phyloP scores from a whole-genome alignment of 2,113 vertebrate genomes.

The Bombycilla garrulus region DNA sequence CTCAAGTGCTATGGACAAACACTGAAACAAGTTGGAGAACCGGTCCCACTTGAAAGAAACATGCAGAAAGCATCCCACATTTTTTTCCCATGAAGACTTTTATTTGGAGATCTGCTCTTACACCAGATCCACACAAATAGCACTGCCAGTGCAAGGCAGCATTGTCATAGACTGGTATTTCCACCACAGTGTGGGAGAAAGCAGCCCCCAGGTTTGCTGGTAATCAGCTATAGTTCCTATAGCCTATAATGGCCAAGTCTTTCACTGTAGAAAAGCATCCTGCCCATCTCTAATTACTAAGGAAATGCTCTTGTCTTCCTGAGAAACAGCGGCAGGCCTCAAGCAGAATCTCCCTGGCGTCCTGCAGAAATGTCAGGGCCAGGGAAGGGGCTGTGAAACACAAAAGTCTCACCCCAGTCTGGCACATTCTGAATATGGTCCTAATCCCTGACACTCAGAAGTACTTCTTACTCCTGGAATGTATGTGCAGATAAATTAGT shows the following conservation, averaged over 20 bases:
- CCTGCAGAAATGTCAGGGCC: not conserved
- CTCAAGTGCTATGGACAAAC: not conserved
- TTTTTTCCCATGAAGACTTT: not conserved
- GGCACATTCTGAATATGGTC: not conserved
- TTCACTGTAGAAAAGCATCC: not conserved
- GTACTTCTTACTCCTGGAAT: not conserved
- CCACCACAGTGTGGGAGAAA: not conserved
- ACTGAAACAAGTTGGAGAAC: not conserved
- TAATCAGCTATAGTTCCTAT: not conserved
- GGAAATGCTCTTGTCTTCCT: not conserved
- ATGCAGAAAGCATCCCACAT: not conserved
- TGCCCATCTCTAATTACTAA: not conserved
- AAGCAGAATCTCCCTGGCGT: not conserved
- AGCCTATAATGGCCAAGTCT: not conserved
- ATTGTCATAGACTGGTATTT: not conserved
- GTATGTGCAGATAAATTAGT: not conserved
- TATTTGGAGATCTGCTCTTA: not conserved
- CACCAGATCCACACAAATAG: not conserved
- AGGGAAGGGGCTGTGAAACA: not conserved
- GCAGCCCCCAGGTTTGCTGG: not conserved
- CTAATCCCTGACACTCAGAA: not conserved
- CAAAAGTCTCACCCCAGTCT: not conserved
- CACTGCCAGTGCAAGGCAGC: not conserved
- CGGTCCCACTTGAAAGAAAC: not conserved
- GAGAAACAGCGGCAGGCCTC: not conserved